Percentiles rank a stretch among this genome's conserved stretches.
phyloP scores from a whole-genome alignment of 2,888 invertebrate genomes.

The Adineta ricciae region DNA sequence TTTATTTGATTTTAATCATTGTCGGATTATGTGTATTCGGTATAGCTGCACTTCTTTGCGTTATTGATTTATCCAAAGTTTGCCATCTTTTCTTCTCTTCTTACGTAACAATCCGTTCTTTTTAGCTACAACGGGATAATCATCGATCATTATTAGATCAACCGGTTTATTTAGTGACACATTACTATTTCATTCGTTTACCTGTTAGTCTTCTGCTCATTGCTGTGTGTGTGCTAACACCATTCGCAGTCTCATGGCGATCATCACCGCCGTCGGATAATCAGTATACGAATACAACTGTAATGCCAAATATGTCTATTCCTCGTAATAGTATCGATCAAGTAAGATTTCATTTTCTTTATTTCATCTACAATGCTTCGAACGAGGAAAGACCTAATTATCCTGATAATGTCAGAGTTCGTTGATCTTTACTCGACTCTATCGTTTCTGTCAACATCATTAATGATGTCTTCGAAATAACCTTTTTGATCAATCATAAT shows the following conservation, averaged over 20 bases:
- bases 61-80: conserved; percentile 27
- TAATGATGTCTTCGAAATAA: too few relatives aligned
- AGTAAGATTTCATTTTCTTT: neutral
- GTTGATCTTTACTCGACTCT: too few relatives aligned
- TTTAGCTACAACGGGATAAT: conserved; percentile 4
- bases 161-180: conserved; percentile 10
- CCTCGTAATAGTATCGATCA: neutral
- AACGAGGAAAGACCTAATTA: too few relatives aligned
- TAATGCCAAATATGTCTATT: neutral
- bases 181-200: conserved; percentile 16
- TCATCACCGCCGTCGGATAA: neutral
- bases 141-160: neutral
- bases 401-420: too few relatives aligned
- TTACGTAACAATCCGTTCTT: neutral
- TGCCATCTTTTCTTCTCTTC: too few relatives aligned
- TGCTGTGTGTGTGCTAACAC: neutral
- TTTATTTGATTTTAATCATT: conserved; percentile 4
- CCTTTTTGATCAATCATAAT: too few relatives aligned
- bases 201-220: neutral
- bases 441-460: too few relatives aligned
- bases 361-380: too few relatives aligned
- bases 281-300: neutral
- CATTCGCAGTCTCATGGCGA: neutral
- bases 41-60: conserved; percentile 19
- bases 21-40: conserved; percentile 9